A percentile compares a stretch with the other conserved stretches of the same genome.
These are phyloP conservation scores for Sebastes cheni DNA, from an alignment of 2,797 vertebrate species.

Conservation along the genomic window DNA sequence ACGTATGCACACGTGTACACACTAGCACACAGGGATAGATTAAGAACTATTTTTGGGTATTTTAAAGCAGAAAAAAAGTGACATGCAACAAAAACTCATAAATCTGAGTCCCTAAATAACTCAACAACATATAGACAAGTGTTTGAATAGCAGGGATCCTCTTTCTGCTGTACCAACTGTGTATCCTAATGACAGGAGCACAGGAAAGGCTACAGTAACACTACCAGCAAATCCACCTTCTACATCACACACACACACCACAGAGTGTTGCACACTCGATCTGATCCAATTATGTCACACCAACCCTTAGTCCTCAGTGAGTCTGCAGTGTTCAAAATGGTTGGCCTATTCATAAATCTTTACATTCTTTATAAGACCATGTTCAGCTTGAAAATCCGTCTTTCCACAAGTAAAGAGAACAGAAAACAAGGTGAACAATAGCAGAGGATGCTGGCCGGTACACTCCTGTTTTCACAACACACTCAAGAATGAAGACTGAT, in stretches of 20 bases:
- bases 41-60: background rate
- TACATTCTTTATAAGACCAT: background rate
- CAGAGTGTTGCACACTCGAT: slow-evolving; percentile 9
- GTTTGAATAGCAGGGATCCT: slow-evolving; percentile 23
- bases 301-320: background rate
- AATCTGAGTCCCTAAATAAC: background rate
- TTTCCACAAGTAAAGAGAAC: background rate
- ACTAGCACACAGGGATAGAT: background rate
- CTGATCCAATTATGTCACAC: background rate
- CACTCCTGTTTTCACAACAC: background rate
- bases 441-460: background rate
- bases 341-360: background rate
- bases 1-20: background rate
- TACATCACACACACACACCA: background rate
- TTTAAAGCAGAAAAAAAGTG: background rate
- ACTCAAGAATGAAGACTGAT: background rate
- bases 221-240: slow-evolving; percentile 6
- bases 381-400: background rate
- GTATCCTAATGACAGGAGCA: slow-evolving; percentile 3
- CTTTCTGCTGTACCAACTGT: slow-evolving; percentile 34
- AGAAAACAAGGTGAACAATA: background rate
- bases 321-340: background rate
- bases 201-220: slow-evolving; percentile 10
- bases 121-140: background rate
- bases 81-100: background rate